These are phyloP conservation scores for Epinotia brunnichana DNA, from an alignment of 2,888 invertebrate species.

Conservation along the genomic window DNA sequence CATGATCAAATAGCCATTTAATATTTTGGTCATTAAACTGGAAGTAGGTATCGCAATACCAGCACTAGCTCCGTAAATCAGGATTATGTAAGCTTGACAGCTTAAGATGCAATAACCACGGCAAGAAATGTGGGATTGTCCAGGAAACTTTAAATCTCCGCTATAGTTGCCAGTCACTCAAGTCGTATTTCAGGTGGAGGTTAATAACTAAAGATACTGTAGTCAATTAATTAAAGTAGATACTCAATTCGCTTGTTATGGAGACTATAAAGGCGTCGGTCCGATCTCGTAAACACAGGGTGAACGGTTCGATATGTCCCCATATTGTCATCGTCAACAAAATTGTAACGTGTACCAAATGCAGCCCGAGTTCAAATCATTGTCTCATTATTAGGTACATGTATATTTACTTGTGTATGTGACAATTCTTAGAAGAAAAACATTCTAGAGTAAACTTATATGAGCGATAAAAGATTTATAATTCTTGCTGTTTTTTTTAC, in stretches of 20 bases:
- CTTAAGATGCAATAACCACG: conserved; percentile 17
- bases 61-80: conserved; percentile 14
- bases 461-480: background rate
- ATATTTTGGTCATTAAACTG: conserved; percentile 26
- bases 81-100: conserved; percentile 19
- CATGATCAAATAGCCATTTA: conserved; percentile 15
- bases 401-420: background rate
- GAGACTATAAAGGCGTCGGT: conserved; percentile 61
- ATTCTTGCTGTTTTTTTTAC: no score
- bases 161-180: background rate
- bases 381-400: background rate
- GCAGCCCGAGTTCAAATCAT: background rate
- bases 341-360: conserved; percentile 17
- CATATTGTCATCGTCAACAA: conserved; percentile 60
- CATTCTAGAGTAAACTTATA: background rate
- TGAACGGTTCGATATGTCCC: conserved; percentile 73
- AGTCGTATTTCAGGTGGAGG: conserved; percentile 4
- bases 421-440: background rate
- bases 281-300: conserved; percentile 67
- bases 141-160: conserved; percentile 8
- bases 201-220: conserved; percentile 15
- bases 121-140: conserved; percentile 12
- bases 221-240: conserved; percentile 58
- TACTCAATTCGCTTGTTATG: conserved; percentile 55
- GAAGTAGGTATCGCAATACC: conserved; percentile 23